phyloP scores from a whole-genome alignment of 2,113 vertebrate genomes.

The Ictalurus furcatus region DNA sequence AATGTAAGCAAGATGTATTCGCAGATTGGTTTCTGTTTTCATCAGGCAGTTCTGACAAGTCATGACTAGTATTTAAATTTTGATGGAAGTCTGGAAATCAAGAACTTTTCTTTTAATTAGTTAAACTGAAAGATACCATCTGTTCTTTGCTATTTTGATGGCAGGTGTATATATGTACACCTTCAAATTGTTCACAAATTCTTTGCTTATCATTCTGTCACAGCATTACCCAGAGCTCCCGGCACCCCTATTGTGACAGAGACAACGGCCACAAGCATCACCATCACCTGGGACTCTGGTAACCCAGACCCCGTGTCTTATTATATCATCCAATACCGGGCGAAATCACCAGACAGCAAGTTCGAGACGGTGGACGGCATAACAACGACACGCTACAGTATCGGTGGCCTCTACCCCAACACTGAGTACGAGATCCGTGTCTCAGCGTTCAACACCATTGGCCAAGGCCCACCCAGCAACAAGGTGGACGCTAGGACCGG shows the following conservation, averaged over 20 bases:
- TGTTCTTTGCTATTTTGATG: constrained; percentile 27
- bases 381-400: constrained; percentile 97
- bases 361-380: constrained; percentile 96
- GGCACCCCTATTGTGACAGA: constrained; percentile 93
- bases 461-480: constrained; percentile 90
- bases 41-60: not conserved
- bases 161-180: not conserved
- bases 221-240: constrained; percentile 94
- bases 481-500: constrained; percentile 90
- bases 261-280: constrained; percentile 96
- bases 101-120: constrained; percentile 12
- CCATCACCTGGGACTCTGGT: constrained; percentile 98
- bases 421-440: constrained; percentile 97
- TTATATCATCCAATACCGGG: constrained; percentile 96
- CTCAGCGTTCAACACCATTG: constrained; percentile 94
- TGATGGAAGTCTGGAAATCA: not conserved
- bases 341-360: constrained; percentile 90
- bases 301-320: constrained; percentile 95
- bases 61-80: not conserved
- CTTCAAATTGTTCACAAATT: not conserved
- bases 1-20: constrained; percentile 82
- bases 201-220: not conserved
- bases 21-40: not conserved
- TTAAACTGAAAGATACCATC: constrained; percentile 17
- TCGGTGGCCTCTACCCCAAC: constrained; percentile 96